Percentiles rank a stretch among this genome's conserved stretches.
These are phyloP conservation scores for Gymnopithys bicolor DNA, from an alignment of 2,797 vertebrate species.

Conservation along the genomic window DNA sequence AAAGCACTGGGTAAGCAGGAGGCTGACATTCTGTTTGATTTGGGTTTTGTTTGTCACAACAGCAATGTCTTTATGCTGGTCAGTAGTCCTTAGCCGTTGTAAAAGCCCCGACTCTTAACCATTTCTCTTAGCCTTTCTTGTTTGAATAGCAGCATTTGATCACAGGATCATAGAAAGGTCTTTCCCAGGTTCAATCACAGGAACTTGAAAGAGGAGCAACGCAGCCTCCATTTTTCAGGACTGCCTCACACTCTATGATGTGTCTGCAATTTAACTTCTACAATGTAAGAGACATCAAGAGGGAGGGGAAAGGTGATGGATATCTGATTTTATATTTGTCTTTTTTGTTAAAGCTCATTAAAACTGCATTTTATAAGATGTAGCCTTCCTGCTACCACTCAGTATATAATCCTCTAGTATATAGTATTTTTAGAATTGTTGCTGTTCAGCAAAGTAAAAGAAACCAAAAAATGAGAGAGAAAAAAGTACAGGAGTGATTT, in stretches of 20 bases:
- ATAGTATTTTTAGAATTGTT: background rate
- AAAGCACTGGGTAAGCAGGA: background rate
- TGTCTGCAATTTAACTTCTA: conserved; percentile 24
- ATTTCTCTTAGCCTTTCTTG: conserved; percentile 5
- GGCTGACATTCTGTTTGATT: background rate
- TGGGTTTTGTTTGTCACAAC: background rate
- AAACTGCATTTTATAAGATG: background rate
- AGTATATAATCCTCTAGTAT: background rate
- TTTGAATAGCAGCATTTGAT: conserved; percentile 52
- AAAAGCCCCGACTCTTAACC: background rate
- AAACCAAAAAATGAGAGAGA: background rate
- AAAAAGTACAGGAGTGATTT: background rate
- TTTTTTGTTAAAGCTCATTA: conserved; percentile 50
- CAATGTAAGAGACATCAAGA: conserved; percentile 11
- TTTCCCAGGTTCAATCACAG: conserved; percentile 29
- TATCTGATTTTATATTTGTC: conserved; percentile 14
- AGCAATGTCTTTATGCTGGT: conserved; percentile 14
- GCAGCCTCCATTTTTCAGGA: background rate
- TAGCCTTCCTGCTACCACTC: background rate
- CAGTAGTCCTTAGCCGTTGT: background rate
- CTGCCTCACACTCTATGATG: background rate
- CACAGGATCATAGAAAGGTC: conserved; percentile 40
- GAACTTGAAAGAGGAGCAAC: conserved; percentile 42
- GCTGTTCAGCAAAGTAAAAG: background rate
- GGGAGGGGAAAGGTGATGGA: conserved; percentile 9